These are phyloP conservation scores for Melanogrammus aeglefinus DNA, from an alignment of 2,797 vertebrate species.

Conservation along the genomic window DNA sequence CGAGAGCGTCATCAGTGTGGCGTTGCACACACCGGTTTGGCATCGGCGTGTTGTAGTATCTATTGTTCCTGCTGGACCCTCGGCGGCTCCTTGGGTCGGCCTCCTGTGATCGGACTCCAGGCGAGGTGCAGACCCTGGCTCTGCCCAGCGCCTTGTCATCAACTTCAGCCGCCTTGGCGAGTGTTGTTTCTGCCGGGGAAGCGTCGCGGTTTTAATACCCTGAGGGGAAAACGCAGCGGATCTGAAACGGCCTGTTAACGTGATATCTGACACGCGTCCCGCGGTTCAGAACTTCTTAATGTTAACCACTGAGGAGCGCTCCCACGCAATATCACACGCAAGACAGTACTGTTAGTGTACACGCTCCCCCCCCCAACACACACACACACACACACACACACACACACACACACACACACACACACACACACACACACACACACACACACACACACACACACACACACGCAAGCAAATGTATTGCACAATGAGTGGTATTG, in stretches of 20 bases:
- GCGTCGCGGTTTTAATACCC: background rate
- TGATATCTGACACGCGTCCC: slow-evolving; percentile 61
- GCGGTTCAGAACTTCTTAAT: slow-evolving; percentile 54
- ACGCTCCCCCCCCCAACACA: slow-evolving; percentile 28
- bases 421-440: slow-evolving; percentile 35
- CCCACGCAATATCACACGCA: slow-evolving; percentile 45
- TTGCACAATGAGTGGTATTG: slow-evolving; percentile 61
- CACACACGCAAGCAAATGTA: slow-evolving; percentile 25
- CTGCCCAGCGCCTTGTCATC: too few species aligned
- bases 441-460: slow-evolving; percentile 24
- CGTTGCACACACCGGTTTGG: too few species aligned
- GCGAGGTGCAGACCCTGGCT: too few species aligned
- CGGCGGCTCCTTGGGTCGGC: too few species aligned
- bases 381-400: slow-evolving; percentile 37
- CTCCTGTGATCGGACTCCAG: too few species aligned
- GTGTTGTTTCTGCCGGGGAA: too few species aligned
- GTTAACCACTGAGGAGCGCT: slow-evolving; percentile 55
- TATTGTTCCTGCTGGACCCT: too few species aligned
- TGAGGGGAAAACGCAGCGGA: slow-evolving; percentile 17
- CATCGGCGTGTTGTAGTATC: too few species aligned
- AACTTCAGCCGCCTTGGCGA: too few species aligned
- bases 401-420: slow-evolving; percentile 14
- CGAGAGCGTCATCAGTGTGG: too few species aligned
- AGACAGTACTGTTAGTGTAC: slow-evolving; percentile 59
- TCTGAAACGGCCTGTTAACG: slow-evolving; percentile 52